Evolutionary conservation across 1,140 invertebrate species (phyloP).

Genomic region (Aplysia californica): DNA sequence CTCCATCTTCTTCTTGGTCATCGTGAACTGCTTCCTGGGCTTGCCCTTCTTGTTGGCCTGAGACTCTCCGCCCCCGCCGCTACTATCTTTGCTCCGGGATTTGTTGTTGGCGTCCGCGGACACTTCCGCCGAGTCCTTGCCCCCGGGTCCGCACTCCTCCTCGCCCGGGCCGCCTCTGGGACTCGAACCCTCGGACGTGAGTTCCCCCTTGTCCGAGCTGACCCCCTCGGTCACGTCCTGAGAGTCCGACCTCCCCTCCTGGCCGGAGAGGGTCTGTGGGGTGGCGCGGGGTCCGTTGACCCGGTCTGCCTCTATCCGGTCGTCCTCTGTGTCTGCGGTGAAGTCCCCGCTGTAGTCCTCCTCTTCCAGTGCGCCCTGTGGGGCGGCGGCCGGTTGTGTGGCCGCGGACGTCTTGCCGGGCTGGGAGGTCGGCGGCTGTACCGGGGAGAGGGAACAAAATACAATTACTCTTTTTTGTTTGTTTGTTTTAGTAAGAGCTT

Average conservation of each 20-base stretch:
- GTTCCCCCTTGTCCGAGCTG: background rate
- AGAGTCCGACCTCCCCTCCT: background rate
- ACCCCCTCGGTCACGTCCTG: background rate
- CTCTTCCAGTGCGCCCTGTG: background rate
- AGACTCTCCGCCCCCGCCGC: constrained; percentile 68
- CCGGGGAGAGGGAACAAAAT: too few species aligned
- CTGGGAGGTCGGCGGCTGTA: background rate
- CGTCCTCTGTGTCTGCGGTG: constrained; percentile 31
- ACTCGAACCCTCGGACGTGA: background rate
- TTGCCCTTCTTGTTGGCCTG: constrained; percentile 32
- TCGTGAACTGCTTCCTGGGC: constrained; percentile 29
- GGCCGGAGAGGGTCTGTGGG: background rate
- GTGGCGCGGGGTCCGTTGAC: constrained; percentile 14
- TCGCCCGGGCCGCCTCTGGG: constrained; percentile 13
- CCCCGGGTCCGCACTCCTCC: background rate
- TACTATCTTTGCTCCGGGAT: too few species aligned
- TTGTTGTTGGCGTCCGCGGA: constrained; percentile 10
- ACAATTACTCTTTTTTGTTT: too few species aligned
- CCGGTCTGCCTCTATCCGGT: constrained; percentile 48
- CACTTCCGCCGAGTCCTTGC: background rate
- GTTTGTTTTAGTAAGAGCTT: too few species aligned
- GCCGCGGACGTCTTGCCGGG: background rate
- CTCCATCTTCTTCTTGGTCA: constrained; percentile 40
- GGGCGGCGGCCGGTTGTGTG: background rate
- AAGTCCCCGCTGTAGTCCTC: constrained; percentile 14